A percentile compares a stretch with the other conserved stretches of the same genome.
These are phyloP conservation scores for Idaea aversata DNA, from an alignment of 2,888 invertebrate genomes.

Conservation along the genomic window DNA sequence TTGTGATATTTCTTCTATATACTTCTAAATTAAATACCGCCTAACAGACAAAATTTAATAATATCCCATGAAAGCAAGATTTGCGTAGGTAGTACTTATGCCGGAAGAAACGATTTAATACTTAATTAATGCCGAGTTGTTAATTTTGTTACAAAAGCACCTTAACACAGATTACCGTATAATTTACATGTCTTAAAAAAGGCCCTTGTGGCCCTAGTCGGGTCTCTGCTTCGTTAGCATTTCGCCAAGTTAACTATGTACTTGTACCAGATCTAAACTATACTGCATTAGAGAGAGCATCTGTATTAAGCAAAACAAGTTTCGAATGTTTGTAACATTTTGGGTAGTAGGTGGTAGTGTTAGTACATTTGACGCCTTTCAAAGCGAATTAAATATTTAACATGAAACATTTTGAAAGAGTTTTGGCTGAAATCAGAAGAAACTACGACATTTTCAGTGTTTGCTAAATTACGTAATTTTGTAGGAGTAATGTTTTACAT, in stretches of 20 bases:
- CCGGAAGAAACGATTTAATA: background rate
- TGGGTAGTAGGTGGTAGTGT: too few species aligned
- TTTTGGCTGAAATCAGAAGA: too few species aligned
- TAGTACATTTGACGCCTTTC: too few species aligned
- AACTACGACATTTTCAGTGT: too few species aligned
- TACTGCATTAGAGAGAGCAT: background rate
- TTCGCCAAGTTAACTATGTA: slow-evolving; percentile 11
- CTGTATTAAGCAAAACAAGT: background rate
- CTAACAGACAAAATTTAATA: background rate
- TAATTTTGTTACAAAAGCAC: slow-evolving; percentile 1
- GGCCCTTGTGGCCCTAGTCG: slow-evolving; percentile 16
- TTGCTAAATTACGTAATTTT: too few species aligned
- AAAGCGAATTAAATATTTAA: too few species aligned
- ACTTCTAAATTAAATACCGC: background rate
- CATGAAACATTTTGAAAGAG: too few species aligned
- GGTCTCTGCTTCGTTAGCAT: slow-evolving; percentile 21
- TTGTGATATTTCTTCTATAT: background rate
- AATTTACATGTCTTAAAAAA: slow-evolving; percentile 24
- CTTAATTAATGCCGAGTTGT: slow-evolving; percentile 4
- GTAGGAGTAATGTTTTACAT: too few species aligned
- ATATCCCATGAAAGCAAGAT: background rate
- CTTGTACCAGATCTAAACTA: slow-evolving; percentile 9
- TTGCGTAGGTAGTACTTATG: background rate
- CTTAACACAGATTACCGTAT: slow-evolving; percentile 20
- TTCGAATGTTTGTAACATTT: too few species aligned